Evolutionary conservation across 1,140 invertebrate species (phyloP), one percentile per base, ranked within the genome.

Genomic region (Melanaphis sacchari): DNA sequence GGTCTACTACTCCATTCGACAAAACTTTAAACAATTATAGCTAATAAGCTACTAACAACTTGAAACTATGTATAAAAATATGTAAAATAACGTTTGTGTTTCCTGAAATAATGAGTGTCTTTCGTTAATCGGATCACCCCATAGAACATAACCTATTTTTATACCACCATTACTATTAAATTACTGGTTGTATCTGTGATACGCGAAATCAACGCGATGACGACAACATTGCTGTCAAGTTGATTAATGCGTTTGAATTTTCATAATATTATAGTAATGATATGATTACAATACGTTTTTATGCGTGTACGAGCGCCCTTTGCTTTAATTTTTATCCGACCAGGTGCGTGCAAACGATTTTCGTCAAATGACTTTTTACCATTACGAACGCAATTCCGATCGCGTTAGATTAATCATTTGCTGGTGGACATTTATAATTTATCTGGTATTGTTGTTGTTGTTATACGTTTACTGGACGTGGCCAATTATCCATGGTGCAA

Each of bases 351-450:
- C 26, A 91, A 81, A 82, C 90, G 66, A 82, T 91, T 76, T 91
- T 41, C 90, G 26, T n/a, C 66, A 36, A 81, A 91, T 82, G 43
- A 49, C 90, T 82, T 81, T 91, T 91, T 59, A 91, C 41, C 41
- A 41, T 49, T 66, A 82, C 90, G 41, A 82, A 91, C 90, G 66
- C 3, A 46, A 26, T 43, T 21, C 18, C 46, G 21, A 46, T 36
- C n/a, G n/a, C 36, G 3, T 31, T 31, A 18, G 11, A 85, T 88
- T 88, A 26, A 88, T 46, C 85, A n/a, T 46, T 49, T 8, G 2
- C 85, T n/a, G 15, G 31, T 21, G 15, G 85, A 36, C 85, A 43
- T 31, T 43, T n/a, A n/a, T 11, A n/a, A 76, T 76, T 76, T 76
- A n/a, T 76, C 59, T 36, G 31, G 59, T 31, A 76, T 66, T 76